Conservation (phyloP, 2,797 vertebrate genomes). For the Sebastes vulpes region DNA sequence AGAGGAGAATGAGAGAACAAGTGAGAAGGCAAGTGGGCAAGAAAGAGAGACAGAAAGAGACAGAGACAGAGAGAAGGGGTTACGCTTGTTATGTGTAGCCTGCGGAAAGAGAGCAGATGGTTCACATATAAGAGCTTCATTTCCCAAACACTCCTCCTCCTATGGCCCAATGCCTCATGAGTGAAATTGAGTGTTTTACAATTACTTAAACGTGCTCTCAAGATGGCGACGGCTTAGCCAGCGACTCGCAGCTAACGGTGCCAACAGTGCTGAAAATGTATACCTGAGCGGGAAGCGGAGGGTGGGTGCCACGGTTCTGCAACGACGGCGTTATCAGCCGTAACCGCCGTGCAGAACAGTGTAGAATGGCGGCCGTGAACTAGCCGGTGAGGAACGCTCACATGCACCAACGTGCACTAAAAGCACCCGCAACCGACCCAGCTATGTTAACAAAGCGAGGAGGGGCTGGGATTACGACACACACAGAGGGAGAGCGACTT, state of each 20-base stretch:
- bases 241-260: background rate
- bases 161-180: slow-evolving; percentile 17
- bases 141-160: slow-evolving; percentile 43
- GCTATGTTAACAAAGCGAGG: too few relatives aligned
- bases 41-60: background rate
- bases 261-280: background rate
- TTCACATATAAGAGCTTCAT: slow-evolving; percentile 49
- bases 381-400: too few relatives aligned
- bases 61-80: slow-evolving; percentile 7
- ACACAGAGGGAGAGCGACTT: too few relatives aligned
- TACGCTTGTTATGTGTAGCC: slow-evolving; percentile 49
- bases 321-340: too few relatives aligned
- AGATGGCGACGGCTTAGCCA: background rate
- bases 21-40: slow-evolving; percentile 1
- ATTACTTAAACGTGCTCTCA: background rate
- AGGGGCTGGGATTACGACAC: too few relatives aligned
- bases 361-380: too few relatives aligned
- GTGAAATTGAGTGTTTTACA: background rate
- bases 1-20: background rate
- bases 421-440: too few relatives aligned
- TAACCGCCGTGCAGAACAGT: fast-evolving
- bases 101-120: slow-evolving; percentile 42
- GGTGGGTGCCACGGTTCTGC: too few relatives aligned
- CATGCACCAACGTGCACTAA: too few relatives aligned
- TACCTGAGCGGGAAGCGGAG: too few relatives aligned